Percentiles rank a stretch among this genome's conserved stretches.
These are phyloP conservation scores for Troglohyphantes excavatus DNA, from an alignment of 2,888 invertebrate genomes.

Conservation along the genomic window DNA sequence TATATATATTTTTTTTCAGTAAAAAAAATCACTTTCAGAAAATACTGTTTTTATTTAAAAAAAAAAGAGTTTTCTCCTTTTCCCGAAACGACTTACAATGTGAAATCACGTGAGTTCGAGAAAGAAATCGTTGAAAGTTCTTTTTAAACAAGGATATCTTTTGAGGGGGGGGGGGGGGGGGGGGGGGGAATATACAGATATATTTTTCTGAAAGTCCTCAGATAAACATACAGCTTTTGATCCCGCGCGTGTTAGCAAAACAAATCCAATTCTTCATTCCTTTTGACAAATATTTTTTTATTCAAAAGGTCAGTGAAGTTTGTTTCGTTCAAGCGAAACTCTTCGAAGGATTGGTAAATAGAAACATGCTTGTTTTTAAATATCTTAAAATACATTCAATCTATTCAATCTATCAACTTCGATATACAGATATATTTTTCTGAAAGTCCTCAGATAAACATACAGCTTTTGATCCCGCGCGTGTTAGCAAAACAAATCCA, in stretches of 20 bases:
- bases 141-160: not conserved
- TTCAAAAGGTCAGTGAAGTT: not conserved
- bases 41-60: not conserved
- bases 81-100: not conserved
- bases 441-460: constrained; percentile 8
- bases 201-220: constrained; percentile 1
- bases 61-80: not conserved
- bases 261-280: not conserved
- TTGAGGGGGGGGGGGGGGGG: too few relatives aligned
- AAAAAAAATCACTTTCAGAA: not conserved
- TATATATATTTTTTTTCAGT: not conserved
- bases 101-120: not conserved
- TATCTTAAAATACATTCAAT: too few relatives aligned
- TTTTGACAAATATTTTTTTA: constrained; percentile 3
- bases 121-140: constrained; percentile 9
- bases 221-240: constrained; percentile 2
- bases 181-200: not conserved
- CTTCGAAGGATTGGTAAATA: too few relatives aligned
- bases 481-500: not conserved
- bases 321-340: too few relatives aligned
- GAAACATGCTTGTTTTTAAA: too few relatives aligned
- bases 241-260: not conserved
- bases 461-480: not conserved
- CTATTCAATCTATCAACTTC: too few relatives aligned
- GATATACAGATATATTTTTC: not conserved